phyloP scores from a whole-genome alignment of 2,888 invertebrate species.

The Lobophora halterata region DNA sequence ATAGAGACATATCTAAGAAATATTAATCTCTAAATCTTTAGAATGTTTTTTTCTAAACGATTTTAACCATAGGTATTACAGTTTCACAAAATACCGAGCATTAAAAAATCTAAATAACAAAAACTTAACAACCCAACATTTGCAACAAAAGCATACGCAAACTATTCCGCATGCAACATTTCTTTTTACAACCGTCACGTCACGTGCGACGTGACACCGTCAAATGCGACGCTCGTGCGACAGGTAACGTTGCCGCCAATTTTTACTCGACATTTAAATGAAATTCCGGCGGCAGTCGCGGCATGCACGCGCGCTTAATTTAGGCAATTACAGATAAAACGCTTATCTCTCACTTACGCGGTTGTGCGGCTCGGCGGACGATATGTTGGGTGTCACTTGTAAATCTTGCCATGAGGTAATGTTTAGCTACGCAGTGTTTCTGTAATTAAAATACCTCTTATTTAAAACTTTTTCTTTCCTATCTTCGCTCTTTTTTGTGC shows the following conservation, averaged over 20 bases:
- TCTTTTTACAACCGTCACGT: constrained; percentile 29
- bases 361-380: constrained; percentile 29
- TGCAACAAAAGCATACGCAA: constrained; percentile 15
- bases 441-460: no score
- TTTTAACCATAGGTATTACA: no score
- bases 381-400: constrained; percentile 15
- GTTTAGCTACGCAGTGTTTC: no score
- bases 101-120: no score
- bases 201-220: constrained; percentile 45
- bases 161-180: constrained; percentile 29
- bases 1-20: no score
- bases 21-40: no score
- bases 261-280: constrained; percentile 74
- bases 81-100: no score
- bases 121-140: constrained; percentile 6
- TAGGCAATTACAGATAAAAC: constrained; percentile 62
- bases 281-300: constrained; percentile 57
- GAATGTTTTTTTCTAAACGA: no score
- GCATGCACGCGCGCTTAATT: constrained; percentile 55
- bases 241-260: constrained; percentile 66
- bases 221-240: constrained; percentile 41
- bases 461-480: no score
- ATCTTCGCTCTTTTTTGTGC: no score
- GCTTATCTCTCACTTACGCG: constrained; percentile 59
- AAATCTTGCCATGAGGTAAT: constrained; percentile 9